A percentile compares a stretch with the other conserved stretches of the same genome.
Conservation (phyloP, 2,797 vertebrate species). For the Distichodus sexfasciatus region DNA sequence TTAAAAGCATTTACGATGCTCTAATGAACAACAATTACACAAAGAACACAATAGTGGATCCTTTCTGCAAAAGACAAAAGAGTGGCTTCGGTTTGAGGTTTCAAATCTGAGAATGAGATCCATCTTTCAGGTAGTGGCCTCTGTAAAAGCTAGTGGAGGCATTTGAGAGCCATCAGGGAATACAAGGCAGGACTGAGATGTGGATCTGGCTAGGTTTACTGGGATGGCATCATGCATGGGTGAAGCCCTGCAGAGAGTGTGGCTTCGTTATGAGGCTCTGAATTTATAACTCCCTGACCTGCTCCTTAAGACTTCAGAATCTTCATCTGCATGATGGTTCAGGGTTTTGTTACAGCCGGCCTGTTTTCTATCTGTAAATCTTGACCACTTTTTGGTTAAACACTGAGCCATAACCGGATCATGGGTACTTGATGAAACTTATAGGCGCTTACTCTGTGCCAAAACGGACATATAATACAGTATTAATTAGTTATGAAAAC, state of each 20-base stretch:
- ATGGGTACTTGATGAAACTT: conserved; percentile 62
- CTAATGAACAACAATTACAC: too few species aligned
- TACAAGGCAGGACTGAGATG: conserved; percentile 62
- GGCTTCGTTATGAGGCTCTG: conserved; percentile 66
- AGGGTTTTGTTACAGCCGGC: conserved; percentile 70
- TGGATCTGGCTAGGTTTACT: conserved; percentile 50
- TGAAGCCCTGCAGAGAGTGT: conserved; percentile 57
- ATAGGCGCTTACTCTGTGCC: conserved; percentile 30
- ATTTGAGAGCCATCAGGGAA: conserved; percentile 66
- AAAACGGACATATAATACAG: neutral
- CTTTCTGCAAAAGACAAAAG: too few species aligned
- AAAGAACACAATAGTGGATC: too few species aligned
- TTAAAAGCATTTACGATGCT: too few species aligned
- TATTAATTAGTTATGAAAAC: conserved; percentile 9
- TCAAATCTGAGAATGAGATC: neutral
- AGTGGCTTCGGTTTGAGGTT: neutral
- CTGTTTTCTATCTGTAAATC: conserved; percentile 81
- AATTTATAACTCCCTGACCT: conserved; percentile 73
- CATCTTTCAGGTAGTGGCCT: conserved; percentile 7
- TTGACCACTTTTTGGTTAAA: conserved; percentile 51
- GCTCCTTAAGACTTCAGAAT: conserved; percentile 66
- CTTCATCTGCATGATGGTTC: conserved; percentile 62
- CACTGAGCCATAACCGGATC: conserved; percentile 67
- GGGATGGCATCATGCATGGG: conserved; percentile 53
- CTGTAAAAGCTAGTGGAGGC: conserved; percentile 71